A percentile compares a stretch with the other conserved stretches of the same genome.
Evolutionary conservation across 2,113 vertebrate species (phyloP).

Genomic region (Periophthalmus modestus): DNA sequence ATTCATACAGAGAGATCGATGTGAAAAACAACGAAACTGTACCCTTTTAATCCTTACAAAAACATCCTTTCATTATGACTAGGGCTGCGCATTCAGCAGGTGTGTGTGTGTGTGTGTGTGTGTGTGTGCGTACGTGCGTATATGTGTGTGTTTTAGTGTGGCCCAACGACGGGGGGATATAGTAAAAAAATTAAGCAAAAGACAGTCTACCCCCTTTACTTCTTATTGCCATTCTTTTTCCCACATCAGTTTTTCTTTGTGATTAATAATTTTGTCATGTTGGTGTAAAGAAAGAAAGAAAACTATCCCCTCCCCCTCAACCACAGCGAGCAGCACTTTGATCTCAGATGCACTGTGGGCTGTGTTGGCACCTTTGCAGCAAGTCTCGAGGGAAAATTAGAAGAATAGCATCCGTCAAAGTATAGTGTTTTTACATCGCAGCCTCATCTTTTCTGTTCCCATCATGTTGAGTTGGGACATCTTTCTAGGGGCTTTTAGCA

Average conservation of each 20-base stretch:
- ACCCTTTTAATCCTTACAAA: slow-evolving; percentile 64
- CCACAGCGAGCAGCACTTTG: slow-evolving; percentile 40
- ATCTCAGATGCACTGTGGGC: slow-evolving; percentile 34
- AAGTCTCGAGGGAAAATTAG: slow-evolving; percentile 13
- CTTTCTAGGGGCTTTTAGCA: slow-evolving; percentile 14
- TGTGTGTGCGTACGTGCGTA: slow-evolving; percentile 10
- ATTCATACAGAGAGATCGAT: slow-evolving; percentile 65
- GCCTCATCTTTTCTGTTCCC: not conserved
- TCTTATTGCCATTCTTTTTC: slow-evolving; percentile 55
- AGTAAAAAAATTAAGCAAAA: slow-evolving; percentile 18
- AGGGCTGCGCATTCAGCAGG: slow-evolving; percentile 6
- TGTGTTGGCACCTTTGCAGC: slow-evolving; percentile 19
- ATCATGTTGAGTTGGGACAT: not conserved
- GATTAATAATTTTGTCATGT: slow-evolving; percentile 41
- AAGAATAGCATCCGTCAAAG: slow-evolving; percentile 19
- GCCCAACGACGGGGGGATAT: slow-evolving; percentile 21
- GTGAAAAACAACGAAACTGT: slow-evolving; percentile 42
- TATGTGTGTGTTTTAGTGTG: slow-evolving; percentile 21
- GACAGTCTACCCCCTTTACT: slow-evolving; percentile 43
- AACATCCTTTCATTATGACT: slow-evolving; percentile 65
- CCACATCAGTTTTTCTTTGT: slow-evolving; percentile 32
- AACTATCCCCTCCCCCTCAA: slow-evolving; percentile 49
- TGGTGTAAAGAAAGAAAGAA: slow-evolving; percentile 16
- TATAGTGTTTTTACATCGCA: not conserved
- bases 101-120: slow-evolving; percentile 3